phyloP scores from a whole-genome alignment of 2,797 vertebrate genomes.

The Brotogeris chrysoptera region DNA sequence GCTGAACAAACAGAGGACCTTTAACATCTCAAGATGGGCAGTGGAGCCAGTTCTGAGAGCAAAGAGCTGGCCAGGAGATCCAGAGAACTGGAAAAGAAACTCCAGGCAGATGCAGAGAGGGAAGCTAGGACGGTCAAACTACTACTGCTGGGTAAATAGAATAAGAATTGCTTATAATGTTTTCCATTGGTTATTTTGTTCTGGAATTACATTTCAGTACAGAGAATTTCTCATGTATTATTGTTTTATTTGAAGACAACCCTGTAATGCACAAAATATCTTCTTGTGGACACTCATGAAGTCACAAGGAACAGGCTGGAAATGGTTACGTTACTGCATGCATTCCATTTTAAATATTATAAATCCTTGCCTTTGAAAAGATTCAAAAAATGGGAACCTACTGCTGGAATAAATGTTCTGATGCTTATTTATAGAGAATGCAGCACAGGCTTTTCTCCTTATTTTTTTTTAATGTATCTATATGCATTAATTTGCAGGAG shows the following conservation, averaged over 20 bases:
- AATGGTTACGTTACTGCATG: neutral
- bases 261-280: neutral
- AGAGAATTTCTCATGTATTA: neutral
- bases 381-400: neutral
- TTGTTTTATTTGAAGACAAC: neutral
- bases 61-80: conserved; percentile 75
- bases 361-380: neutral
- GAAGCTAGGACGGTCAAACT: conserved; percentile 78
- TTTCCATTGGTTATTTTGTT: neutral
- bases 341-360: neutral
- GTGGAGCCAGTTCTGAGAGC: conserved; percentile 71
- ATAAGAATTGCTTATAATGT: neutral
- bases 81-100: conserved; percentile 77
- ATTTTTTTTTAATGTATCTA: neutral
- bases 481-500: neutral
- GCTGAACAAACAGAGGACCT: neutral
- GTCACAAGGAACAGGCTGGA: neutral
- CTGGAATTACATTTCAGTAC: neutral
- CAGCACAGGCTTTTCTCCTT: neutral
- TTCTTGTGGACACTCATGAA: neutral
- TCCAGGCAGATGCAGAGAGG: conserved; percentile 76
- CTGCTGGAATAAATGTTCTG: neutral
- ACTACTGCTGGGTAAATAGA: conserved; percentile 74
- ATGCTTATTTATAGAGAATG: neutral
- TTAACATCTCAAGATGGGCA: conserved; percentile 64